phyloP scores from a whole-genome alignment of 1,140 invertebrate genomes.

The Elysia chlorotica region DNA sequence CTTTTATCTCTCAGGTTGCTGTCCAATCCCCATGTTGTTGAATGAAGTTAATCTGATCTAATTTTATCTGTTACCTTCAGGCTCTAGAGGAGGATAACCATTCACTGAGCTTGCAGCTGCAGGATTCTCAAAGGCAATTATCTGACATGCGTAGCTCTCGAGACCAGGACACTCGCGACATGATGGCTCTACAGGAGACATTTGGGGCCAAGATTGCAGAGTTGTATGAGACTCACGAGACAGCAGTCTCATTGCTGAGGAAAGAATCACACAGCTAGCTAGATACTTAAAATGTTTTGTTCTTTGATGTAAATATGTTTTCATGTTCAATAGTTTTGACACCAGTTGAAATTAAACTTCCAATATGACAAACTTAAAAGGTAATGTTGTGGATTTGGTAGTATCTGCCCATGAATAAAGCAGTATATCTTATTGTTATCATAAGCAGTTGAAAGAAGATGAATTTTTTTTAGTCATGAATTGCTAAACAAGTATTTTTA shows the following conservation, averaged over 20 bases:
- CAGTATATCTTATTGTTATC: too few species aligned
- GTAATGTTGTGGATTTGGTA: too few species aligned
- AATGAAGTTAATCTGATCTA: not conserved
- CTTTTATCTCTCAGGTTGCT: constrained; percentile 8
- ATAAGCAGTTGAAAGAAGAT: too few species aligned
- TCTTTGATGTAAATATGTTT: too few species aligned
- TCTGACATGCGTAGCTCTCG: constrained; percentile 80
- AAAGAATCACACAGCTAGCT: constrained; percentile 19
- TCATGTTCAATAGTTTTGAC: too few species aligned
- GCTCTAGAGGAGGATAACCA: constrained; percentile 75
- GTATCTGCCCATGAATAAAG: too few species aligned
- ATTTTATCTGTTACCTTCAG: constrained; percentile 54
- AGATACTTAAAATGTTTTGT: too few species aligned
- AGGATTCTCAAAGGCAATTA: constrained; percentile 80
- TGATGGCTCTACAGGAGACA: constrained; percentile 83
- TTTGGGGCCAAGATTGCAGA: constrained; percentile 84
- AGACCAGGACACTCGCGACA: constrained; percentile 81
- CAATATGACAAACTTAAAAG: too few species aligned
- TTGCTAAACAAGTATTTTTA: too few species aligned
- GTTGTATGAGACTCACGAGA: constrained; percentile 64
- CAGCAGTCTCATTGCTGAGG: constrained; percentile 44
- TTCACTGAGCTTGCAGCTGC: constrained; percentile 73
- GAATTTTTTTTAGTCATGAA: too few species aligned
- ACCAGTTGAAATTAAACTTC: too few species aligned
- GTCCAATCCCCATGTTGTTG: too few species aligned